Evolutionary conservation across 1,140 invertebrate genomes (phyloP), one percentile per base, ranked within the genome.

Genomic region (Cardiocondyla obscurior): DNA sequence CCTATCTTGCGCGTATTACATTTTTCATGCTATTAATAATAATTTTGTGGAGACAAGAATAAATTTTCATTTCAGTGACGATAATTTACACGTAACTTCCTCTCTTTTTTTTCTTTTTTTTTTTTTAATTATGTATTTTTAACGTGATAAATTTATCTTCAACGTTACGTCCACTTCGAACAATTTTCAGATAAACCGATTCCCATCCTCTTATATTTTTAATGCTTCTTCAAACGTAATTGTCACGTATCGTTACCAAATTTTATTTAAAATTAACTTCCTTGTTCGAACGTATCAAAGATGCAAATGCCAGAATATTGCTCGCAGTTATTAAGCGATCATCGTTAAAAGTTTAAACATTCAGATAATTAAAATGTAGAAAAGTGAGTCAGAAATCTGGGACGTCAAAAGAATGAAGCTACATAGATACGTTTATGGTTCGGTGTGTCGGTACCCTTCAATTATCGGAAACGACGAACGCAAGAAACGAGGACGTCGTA

Each of bases 401-500:
- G 33, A 49, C 51, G 14, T 36, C 14, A 36, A 73, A 42, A 30
- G 36, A 12, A 46, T n/a, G 12, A 1, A 25, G 30, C 10, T 36
- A 46, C 16, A 36, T 28, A 28, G 14, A 44, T 25, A 57, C 65
- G 16, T 73, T 58, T 58, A 58, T 2, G 77, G 77, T 73, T 72
- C 39, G 39, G n/a, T 46, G 39, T 79, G 62, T 65, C 46, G 62
- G 22, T 44, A 55, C 16, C 14, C 22, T 58, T 81, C 67, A 39
- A 79, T 62, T 60, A 49, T 28, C 65, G 58, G 42, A 39, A 85
- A 79, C 42, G 42, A 81, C 64, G 69, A 19, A 30, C 33, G 49
- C 65, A 70, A 82, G 77, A 77, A 84, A 85, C 53, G 76, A 81
- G 74, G 62, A 81, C 69, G 55, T 64, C 62, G 55, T 84, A 85